Evolutionary conservation across 2,888 invertebrate genomes (phyloP), one percentile per base, ranked within the genome.

Genomic region (Pyrochroa serraticornis): DNA sequence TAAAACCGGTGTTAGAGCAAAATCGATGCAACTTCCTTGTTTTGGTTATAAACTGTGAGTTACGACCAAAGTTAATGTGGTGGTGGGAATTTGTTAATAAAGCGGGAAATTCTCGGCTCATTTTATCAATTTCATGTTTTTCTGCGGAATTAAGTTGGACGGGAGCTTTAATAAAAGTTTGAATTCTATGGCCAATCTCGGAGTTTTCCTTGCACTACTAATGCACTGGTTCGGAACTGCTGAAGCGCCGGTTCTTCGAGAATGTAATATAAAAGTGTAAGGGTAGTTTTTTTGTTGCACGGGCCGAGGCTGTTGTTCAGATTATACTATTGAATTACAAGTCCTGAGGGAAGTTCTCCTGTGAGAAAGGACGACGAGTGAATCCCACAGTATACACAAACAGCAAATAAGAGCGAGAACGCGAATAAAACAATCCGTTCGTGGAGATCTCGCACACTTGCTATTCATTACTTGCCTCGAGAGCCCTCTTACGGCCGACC

Each of bases 401-500:
- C 49, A 61, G 47, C 48, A 52, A 63, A 57, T 50, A 59, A 55
- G 51, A 56, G 50, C 42, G 58, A 66, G 67, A 65, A 63, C 64
- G 68, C 62, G 66, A 67, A 68, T 64, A 65, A 69, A 71, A 69
- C 69, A 71, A 70, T 69, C 67, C 67, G 62, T 64, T 66, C 58
- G 59, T 63, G 50, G 59, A 59, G 54, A 62, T 62, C 62, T 59
- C 52, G 44, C 49, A 59, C 56, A 63, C 62, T 63, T 60, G 62
- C 62, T 63, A 63, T 63, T 73, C 72, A 71, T 71, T 71, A 71
- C 71, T 62, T 65, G 70, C 66, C 70, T 70, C 71, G 58, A 72
- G 73, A 69, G 71, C 53, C 64, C 71, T 68, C 71, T 70, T 67
- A 69, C 67, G 69, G 67, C 68, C 62, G 60, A 64, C 60, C 70